Evolutionary conservation across 2,888 invertebrate species (phyloP), one percentile per base, ranked within the genome.

Genomic region (Coenonympha arcania): DNA sequence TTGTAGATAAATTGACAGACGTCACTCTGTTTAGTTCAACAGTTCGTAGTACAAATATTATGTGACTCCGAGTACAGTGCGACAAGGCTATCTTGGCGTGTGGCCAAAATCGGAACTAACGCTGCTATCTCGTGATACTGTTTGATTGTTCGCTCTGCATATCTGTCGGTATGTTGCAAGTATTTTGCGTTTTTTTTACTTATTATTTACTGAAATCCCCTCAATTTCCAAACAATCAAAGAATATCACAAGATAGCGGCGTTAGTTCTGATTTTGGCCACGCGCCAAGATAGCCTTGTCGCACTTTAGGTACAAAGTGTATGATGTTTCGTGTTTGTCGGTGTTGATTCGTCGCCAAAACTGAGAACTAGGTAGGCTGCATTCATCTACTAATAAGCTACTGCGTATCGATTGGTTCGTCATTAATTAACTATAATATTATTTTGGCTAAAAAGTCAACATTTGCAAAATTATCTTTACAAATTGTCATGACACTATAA

Each of bases 371-470:
- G 77, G 81, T 84, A 84, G 77, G 81, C 81, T 82, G 85, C 83
- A 70, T 79, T 72, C 71, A 76, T 79, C 84, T 85, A 85, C 82
- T 65, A 76, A 71, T 81, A 83, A 85, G 83, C 86, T 85, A 85
- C 79, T 79, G 84, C 84, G 72, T 78, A 85, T n/a, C n/a, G n/a
- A n/a, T 86, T 85, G 85, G 86, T 85, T 86, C 85, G 79, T 86
- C 83, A 72, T 85, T 80, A 74, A 80, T 79, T 82, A 81, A 61
- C 80, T 83, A 84, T 81, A 81, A 84, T 81, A 81, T 81, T 81
- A 81, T 80, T 84, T 84, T 85, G 83, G 84, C 84, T 85, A 85
- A 82, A 83, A 85, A 82, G 81, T 85, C 79, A 86, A 86, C 83
- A 82, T 79, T 85, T 83, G 82, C 84, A 84, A 84, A 85, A 82